Percentiles rank a stretch among this genome's conserved stretches.
Evolutionary conservation across 2,888 invertebrate species (phyloP).

Genomic region (Ptilodon capucinus): DNA sequence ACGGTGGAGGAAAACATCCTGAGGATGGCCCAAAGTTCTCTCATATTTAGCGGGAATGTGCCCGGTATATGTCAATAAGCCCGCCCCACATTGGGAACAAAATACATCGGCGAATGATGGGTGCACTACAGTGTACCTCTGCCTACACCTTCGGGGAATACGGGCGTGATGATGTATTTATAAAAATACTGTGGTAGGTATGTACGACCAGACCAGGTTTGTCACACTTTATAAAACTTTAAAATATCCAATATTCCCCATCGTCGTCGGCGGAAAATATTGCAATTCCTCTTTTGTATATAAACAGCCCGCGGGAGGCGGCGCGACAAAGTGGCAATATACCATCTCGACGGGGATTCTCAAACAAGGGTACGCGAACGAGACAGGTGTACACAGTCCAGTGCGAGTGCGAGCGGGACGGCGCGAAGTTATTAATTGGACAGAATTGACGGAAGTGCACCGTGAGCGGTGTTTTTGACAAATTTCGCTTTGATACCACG

Average conservation of each 20-base stretch:
- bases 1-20: too few species aligned
- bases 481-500: slow-evolving; percentile 81
- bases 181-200: too few species aligned
- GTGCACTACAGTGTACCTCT: too few species aligned
- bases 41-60: too few species aligned
- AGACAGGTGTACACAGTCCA: slow-evolving; percentile 39
- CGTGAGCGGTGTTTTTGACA: slow-evolving; percentile 79
- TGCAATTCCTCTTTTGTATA: slow-evolving; percentile 70
- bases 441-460: slow-evolving; percentile 80
- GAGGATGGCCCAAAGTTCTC: too few species aligned
- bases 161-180: too few species aligned
- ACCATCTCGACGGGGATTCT: slow-evolving; percentile 78
- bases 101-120: too few species aligned
- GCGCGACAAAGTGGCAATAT: slow-evolving; percentile 82
- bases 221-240: slow-evolving; percentile 48
- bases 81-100: too few species aligned
- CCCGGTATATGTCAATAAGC: too few species aligned
- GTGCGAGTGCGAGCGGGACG: slow-evolving; percentile 43
- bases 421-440: slow-evolving; percentile 76
- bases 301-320: slow-evolving; percentile 73
- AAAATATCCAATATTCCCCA: slow-evolving; percentile 61
- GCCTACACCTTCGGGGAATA: too few species aligned
- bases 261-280: slow-evolving; percentile 62
- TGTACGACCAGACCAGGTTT: slow-evolving; percentile 22
- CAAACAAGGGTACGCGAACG: slow-evolving; percentile 74